Evolutionary conservation across 2,797 vertebrate species (phyloP).

Genomic region (Chromis chromis): DNA sequence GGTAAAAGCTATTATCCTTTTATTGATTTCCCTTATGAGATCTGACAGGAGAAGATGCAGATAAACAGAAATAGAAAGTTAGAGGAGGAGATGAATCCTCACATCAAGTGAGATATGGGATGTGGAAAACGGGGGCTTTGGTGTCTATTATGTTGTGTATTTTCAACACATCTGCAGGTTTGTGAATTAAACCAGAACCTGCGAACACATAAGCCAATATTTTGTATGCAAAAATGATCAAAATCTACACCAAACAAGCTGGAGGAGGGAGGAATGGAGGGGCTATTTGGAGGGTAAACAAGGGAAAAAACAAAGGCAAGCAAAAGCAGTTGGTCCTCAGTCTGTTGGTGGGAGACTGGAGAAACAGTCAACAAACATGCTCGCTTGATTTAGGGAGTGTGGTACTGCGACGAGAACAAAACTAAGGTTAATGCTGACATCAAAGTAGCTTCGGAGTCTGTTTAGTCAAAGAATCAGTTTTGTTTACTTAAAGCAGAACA

Average conservation of each 20-base stretch:
- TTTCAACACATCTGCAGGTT: slow-evolving; percentile 13
- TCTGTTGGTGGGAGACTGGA: slow-evolving; percentile 39
- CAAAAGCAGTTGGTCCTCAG: slow-evolving; percentile 56
- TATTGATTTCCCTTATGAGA: slow-evolving; percentile 57
- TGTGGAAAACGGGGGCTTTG: background rate
- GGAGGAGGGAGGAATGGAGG: slow-evolving; percentile 7
- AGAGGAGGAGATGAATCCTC: slow-evolving; percentile 36
- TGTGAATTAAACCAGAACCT: slow-evolving; percentile 13
- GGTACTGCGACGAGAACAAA: slow-evolving; percentile 25
- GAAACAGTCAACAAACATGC: slow-evolving; percentile 41
- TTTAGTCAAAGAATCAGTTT: slow-evolving; percentile 52
- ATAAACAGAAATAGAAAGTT: slow-evolving; percentile 55
- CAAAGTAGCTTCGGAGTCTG: slow-evolving; percentile 45
- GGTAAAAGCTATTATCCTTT: slow-evolving; percentile 59
- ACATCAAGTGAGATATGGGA: slow-evolving; percentile 19
- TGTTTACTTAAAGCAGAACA: slow-evolving; percentile 53
- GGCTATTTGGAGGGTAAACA: slow-evolving; percentile 60
- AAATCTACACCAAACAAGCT: slow-evolving; percentile 44
- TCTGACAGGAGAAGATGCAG: slow-evolving; percentile 44
- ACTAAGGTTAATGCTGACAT: slow-evolving; percentile 50
- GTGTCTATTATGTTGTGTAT: slow-evolving; percentile 11
- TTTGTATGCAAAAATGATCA: slow-evolving; percentile 40
- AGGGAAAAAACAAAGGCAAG: slow-evolving; percentile 38
- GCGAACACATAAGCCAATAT: slow-evolving; percentile 13
- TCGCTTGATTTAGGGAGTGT: slow-evolving; percentile 49